These are phyloP conservation scores for Leontopithecus rosalia DNA, from an alignment of 2,797 vertebrate genomes.

Conservation along the genomic window DNA sequence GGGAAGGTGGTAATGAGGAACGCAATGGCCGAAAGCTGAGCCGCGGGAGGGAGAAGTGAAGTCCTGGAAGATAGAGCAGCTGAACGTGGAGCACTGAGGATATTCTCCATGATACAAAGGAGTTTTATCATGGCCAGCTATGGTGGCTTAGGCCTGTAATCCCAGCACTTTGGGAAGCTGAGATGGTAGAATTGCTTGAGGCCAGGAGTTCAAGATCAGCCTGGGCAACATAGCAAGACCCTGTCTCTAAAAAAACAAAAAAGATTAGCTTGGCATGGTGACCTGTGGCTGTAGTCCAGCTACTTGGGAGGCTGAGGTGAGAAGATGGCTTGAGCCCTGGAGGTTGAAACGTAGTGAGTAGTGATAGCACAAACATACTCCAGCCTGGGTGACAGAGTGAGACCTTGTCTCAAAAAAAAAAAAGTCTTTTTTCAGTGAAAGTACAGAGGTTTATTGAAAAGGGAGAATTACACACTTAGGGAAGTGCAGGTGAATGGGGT, in stretches of 20 bases:
- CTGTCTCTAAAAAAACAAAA: not conserved
- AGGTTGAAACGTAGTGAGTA: not conserved
- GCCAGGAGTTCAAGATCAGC: not conserved
- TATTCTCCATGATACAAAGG: not conserved
- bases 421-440: not conserved
- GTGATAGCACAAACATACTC: not conserved
- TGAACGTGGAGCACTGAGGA: rapidly evolving
- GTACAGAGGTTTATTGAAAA: not conserved
- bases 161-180: not conserved
- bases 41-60: not conserved
- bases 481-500: not conserved
- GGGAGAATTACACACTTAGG: not conserved
- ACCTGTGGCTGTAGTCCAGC: not conserved
- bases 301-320: not conserved
- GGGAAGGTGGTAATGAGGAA: conserved; percentile 55
- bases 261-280: not conserved
- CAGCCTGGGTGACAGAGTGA: not conserved
- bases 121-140: not conserved
- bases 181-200: not conserved
- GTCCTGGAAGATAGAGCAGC: not conserved
- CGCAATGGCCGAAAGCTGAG: not conserved
- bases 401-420: not conserved
- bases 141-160: not conserved
- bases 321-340: not conserved
- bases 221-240: not conserved